Percentiles rank a stretch among this genome's conserved stretches.
Conservation (phyloP, 2,113 vertebrate species). For the Pelmatolapia mariae region DNA sequence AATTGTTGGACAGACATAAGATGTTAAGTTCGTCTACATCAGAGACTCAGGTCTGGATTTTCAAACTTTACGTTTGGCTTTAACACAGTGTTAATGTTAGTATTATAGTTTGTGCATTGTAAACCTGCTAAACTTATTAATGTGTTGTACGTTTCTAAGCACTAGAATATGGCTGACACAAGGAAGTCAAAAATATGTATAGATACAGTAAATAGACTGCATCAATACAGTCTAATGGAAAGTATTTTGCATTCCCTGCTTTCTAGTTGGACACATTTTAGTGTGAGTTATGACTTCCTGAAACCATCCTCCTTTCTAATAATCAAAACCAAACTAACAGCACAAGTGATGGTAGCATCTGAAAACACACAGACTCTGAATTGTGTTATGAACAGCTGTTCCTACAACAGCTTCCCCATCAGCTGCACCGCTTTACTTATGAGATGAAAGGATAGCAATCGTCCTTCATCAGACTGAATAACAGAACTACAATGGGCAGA, state of each 20-base stretch:
- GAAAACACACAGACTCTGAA: background rate
- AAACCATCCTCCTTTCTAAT: background rate
- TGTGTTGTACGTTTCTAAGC: background rate
- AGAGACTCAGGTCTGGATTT: background rate
- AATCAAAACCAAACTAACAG: background rate
- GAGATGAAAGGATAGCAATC: background rate
- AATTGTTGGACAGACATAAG: background rate
- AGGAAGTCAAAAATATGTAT: background rate
- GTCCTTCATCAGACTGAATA: background rate
- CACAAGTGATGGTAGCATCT: background rate
- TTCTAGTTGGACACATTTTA: background rate
- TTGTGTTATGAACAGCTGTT: background rate
- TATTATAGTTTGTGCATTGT: background rate
- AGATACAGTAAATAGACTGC: background rate
- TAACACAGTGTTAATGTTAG: background rate
- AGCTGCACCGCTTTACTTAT: background rate
- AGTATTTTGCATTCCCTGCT: background rate
- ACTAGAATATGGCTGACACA: no score
- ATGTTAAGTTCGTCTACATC: background rate
- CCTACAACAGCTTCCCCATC: background rate
- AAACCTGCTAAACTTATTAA: background rate
- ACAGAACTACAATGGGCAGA: background rate
- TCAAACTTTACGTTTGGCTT: background rate
- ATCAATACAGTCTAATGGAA: accelerated
- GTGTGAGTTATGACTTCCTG: background rate